A percentile compares a stretch with the other conserved stretches of the same genome.
Conservation (phyloP, 2,888 invertebrate genomes). For the Cheilosia soror region DNA sequence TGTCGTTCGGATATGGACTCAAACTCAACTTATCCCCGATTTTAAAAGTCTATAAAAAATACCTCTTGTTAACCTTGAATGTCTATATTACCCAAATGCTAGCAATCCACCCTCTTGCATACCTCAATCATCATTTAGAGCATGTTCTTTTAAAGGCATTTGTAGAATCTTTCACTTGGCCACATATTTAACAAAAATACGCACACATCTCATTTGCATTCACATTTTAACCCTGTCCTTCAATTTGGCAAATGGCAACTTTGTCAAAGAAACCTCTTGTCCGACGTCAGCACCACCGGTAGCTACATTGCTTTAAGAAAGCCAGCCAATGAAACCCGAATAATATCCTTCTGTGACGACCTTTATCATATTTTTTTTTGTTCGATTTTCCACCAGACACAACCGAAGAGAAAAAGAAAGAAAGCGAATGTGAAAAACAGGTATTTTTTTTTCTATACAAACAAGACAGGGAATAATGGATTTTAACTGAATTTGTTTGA, state of each 20-base stretch:
- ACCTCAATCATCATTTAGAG: conserved; percentile 17
- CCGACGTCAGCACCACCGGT: conserved; percentile 27
- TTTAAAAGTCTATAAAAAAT: conserved; percentile 16
- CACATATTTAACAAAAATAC: conserved; percentile 57
- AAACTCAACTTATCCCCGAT: no score
- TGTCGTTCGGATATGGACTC: no score
- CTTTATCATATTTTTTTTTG: conserved; percentile 11
- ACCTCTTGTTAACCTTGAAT: conserved; percentile 57
- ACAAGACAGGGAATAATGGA: conserved; percentile 52
- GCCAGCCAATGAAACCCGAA: conserved; percentile 7
- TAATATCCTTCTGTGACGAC: conserved; percentile 8
- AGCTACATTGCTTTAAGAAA: conserved; percentile 49
- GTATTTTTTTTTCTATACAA: conserved; percentile 14
- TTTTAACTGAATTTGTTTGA: conserved; percentile 68
- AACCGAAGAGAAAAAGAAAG: conserved; percentile 2
- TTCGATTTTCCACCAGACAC: not conserved
- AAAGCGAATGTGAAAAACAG: not conserved
- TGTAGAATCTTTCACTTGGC: conserved; percentile 47
- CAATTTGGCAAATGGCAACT: conserved; percentile 69
- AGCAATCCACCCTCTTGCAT: conserved; percentile 31
- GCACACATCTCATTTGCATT: conserved; percentile 57
- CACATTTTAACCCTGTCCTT: conserved; percentile 60
- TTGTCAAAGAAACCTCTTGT: conserved; percentile 54
- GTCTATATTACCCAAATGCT: conserved; percentile 47
- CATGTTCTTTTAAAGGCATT: conserved; percentile 12